Percentiles rank a stretch among this genome's conserved stretches.
Conservation (phyloP, 2,797 vertebrate genomes). For the Gila robusta region DNA sequence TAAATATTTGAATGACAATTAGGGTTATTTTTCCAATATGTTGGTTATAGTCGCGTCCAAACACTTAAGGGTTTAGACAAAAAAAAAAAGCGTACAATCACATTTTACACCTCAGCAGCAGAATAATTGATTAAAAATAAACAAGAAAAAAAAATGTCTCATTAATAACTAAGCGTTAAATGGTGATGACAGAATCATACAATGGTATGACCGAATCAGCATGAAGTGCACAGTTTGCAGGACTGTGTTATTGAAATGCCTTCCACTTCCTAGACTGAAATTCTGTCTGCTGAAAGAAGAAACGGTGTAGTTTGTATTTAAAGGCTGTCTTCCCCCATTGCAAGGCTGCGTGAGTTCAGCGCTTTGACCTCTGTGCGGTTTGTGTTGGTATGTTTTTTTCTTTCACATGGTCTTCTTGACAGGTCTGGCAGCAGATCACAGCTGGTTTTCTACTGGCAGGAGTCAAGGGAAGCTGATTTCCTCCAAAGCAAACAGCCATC, state of each 20-base stretch:
- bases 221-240: neutral
- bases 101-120: neutral
- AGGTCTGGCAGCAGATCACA: slow-evolving; percentile 78
- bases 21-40: neutral
- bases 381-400: slow-evolving; percentile 78
- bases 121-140: neutral
- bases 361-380: slow-evolving; percentile 63
- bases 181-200: too few relatives aligned
- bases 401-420: slow-evolving; percentile 77
- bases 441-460: slow-evolving; percentile 75
- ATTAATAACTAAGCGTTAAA: neutral
- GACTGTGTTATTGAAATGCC: neutral
- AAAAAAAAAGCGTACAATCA: neutral
- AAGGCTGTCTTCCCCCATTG: slow-evolving; percentile 72
- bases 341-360: slow-evolving; percentile 49
- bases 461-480: slow-evolving; percentile 64
- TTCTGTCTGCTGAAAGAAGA: slow-evolving; percentile 66
- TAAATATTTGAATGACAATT: neutral
- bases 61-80: neutral
- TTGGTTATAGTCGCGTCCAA: neutral
- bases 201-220: neutral
- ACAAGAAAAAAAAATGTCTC: neutral
- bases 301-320: slow-evolving; percentile 80
- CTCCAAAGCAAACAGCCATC: slow-evolving; percentile 29
- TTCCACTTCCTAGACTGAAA: slow-evolving; percentile 68